Evolutionary conservation across 2,797 vertebrate species (phyloP).

Genomic region (Danio albolineatus): DNA sequence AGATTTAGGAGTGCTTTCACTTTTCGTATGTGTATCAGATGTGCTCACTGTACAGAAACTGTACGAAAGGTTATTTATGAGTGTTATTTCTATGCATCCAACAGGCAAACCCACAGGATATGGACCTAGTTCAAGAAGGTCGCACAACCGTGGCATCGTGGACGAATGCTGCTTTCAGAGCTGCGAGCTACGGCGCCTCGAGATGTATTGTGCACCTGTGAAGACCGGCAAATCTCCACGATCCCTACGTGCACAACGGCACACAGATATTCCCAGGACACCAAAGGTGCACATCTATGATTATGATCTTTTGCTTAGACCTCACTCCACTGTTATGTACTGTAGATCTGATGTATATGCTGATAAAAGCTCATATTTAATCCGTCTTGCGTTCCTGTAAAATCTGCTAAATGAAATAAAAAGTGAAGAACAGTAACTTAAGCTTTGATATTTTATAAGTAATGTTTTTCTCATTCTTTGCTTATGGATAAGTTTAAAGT

Average conservation of each 20-base stretch:
- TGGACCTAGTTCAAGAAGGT: slow-evolving; percentile 88
- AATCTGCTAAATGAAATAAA: background rate
- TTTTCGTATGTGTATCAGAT: background rate
- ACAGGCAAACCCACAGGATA: slow-evolving; percentile 96
- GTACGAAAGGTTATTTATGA: background rate
- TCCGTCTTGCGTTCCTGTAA: background rate
- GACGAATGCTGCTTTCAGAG: slow-evolving; percentile 99
- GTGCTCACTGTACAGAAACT: background rate
- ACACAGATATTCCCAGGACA: slow-evolving; percentile 92
- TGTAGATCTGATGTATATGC: too few species aligned
- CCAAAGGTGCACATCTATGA: slow-evolving; percentile 79
- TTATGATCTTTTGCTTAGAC: background rate
- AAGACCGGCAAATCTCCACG: slow-evolving; percentile 91
- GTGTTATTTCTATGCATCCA: slow-evolving; percentile 33
- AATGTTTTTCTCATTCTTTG: too few species aligned
- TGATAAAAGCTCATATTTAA: too few species aligned
- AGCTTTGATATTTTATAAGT: too few species aligned
- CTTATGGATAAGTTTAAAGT: too few species aligned
- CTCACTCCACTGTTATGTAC: too few species aligned
- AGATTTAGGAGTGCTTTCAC: background rate
- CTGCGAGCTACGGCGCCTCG: slow-evolving; percentile 94
- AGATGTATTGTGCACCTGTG: slow-evolving; percentile 98
- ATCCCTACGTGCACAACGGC: slow-evolving; percentile 93
- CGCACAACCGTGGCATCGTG: slow-evolving; percentile 93
- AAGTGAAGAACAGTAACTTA: background rate